Conservation (phyloP, 2,888 invertebrate species). For the Mythimna albipuncta region DNA sequence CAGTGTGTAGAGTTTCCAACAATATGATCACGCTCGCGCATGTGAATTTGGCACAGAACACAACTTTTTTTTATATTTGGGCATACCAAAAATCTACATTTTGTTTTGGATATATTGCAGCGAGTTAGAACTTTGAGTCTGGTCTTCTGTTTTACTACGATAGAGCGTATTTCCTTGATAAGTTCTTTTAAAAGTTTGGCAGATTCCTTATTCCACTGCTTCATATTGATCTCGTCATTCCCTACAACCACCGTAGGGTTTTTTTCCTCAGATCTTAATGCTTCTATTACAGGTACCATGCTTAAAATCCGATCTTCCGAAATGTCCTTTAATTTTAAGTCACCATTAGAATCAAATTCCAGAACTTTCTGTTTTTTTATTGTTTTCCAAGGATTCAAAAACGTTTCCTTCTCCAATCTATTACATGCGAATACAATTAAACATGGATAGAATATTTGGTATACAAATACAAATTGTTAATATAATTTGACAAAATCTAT, state of each 20-base stretch:
- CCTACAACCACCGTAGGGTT: background rate
- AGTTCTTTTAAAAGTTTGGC: background rate
- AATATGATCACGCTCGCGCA: conserved; percentile 28
- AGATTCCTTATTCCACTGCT: background rate
- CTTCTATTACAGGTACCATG: conserved; percentile 49
- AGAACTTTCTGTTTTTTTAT: conserved; percentile 73
- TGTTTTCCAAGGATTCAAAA: conserved; percentile 77
- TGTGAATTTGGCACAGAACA: conserved; percentile 75
- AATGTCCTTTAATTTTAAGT: conserved; percentile 58
- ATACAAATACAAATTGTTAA: conserved; percentile 4
- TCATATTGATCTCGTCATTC: background rate
- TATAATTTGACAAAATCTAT: conserved; percentile 1
- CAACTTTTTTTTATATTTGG: conserved; percentile 72
- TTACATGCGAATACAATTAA: conserved; percentile 42
- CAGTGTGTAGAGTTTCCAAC: conserved; percentile 69
- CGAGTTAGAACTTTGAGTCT: conserved; percentile 74
- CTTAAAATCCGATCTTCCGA: conserved; percentile 56
- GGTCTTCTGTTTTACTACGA: background rate
- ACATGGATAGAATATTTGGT: conserved; percentile 14
- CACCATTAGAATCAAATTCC: conserved; percentile 72
- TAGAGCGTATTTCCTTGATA: background rate
- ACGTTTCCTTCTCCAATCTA: conserved; percentile 67
- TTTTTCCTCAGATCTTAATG: conserved; percentile 5
- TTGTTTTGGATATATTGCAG: conserved; percentile 68
- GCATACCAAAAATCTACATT: conserved; percentile 80